phyloP scores from a whole-genome alignment of 2,113 vertebrate species.

The Caranx ignobilis region DNA sequence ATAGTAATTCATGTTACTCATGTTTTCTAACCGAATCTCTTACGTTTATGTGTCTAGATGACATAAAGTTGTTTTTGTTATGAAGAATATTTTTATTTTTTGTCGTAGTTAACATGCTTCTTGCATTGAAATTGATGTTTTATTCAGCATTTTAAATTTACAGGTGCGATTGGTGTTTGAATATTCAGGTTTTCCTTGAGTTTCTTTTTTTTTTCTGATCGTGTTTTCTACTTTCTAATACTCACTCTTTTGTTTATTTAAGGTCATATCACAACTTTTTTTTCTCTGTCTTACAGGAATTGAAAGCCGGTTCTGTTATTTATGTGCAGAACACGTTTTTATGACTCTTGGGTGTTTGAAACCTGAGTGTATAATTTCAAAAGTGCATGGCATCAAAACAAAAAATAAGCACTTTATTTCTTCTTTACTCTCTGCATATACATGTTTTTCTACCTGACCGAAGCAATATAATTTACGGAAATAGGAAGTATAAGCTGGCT shows the following conservation, averaged over 20 bases:
- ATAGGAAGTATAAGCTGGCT: conserved; percentile 58
- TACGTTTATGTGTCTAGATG: conserved; percentile 6
- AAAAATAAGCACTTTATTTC: conserved; percentile 52
- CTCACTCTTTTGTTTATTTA: conserved; percentile 21
- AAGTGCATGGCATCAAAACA: conserved; percentile 46
- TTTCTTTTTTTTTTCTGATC: neutral
- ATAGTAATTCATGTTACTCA: conserved; percentile 26
- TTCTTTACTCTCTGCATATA: conserved; percentile 47
- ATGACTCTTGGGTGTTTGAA: conserved; percentile 30
- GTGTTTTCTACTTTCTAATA: conserved; percentile 1
- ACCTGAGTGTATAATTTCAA: conserved; percentile 59
- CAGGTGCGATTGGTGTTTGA: neutral
- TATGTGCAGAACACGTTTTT: conserved; percentile 44
- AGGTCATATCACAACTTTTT: conserved; percentile 27
- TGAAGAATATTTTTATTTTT: conserved; percentile 7
- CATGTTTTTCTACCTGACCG: conserved; percentile 60
- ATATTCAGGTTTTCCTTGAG: conserved; percentile 13
- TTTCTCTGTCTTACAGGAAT: conserved; percentile 11
- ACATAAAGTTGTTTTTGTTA: conserved; percentile 11
- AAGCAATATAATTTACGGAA: conserved; percentile 53
- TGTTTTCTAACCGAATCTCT: conserved; percentile 24
- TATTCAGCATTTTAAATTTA: conserved; percentile 3
- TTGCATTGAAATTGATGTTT: conserved; percentile 4
- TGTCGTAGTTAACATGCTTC: neutral
- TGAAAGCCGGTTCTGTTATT: conserved; percentile 31